Percentiles rank a stretch among this genome's conserved stretches.
phyloP scores from a whole-genome alignment of 2,888 invertebrate species.

The Spodoptera exigua region DNA sequence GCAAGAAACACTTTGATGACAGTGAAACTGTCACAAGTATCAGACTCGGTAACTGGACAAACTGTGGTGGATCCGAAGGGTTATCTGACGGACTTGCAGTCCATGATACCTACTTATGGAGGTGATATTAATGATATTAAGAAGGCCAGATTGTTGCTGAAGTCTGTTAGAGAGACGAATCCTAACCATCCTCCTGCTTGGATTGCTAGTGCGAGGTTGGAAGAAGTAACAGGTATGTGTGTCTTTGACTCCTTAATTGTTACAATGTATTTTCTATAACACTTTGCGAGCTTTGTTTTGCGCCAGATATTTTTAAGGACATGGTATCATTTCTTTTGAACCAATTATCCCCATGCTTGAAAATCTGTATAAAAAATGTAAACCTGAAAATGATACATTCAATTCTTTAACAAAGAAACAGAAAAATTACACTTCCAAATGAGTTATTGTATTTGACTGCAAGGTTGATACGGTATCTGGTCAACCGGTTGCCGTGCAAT shows the following conservation, averaged over 20 bases:
- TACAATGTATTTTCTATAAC: not conserved
- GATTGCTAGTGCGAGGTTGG: slow-evolving; percentile 99
- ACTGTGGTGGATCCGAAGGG: slow-evolving; percentile 99
- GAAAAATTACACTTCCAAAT: too few relatives aligned
- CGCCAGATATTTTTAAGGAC: too few relatives aligned
- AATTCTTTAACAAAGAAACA: too few relatives aligned
- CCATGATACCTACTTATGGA: slow-evolving; percentile 99
- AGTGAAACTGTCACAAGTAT: slow-evolving; percentile 98
- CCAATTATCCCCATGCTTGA: too few relatives aligned
- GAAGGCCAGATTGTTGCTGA: slow-evolving; percentile 97
- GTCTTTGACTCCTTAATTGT: not conserved
- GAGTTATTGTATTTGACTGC: too few relatives aligned
- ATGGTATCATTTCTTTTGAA: too few relatives aligned
- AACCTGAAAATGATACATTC: too few relatives aligned
- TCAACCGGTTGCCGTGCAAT: too few relatives aligned
- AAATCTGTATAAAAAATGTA: too few relatives aligned
- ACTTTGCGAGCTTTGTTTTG: too few relatives aligned
- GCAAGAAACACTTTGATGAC: slow-evolving; percentile 99
- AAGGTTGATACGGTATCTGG: too few relatives aligned
- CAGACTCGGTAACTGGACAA: slow-evolving; percentile 99
- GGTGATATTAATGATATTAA: slow-evolving; percentile 99
- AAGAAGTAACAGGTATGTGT: slow-evolving; percentile 98
- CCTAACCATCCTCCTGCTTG: slow-evolving; percentile 99
- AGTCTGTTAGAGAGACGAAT: slow-evolving; percentile 99
- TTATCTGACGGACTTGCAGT: slow-evolving; percentile 99